Conservation (phyloP, 1,140 invertebrate genomes). For the Acromyrmex charruanus region DNA sequence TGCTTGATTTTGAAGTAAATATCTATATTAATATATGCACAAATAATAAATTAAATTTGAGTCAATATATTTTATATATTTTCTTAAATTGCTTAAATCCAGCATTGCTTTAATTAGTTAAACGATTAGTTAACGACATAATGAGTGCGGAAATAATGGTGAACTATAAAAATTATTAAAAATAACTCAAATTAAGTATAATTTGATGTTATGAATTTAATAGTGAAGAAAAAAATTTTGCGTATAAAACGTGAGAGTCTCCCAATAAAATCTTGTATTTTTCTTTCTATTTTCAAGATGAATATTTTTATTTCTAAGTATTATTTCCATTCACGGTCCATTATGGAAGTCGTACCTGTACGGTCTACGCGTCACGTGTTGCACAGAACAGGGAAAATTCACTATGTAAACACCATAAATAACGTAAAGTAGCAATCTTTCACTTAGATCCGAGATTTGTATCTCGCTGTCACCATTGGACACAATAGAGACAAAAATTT, state of each 20-base stretch:
- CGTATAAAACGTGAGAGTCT: background rate
- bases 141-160: too few species aligned
- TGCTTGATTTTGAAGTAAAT: too few species aligned
- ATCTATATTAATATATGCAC: too few species aligned
- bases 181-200: too few species aligned
- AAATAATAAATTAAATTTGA: too few species aligned
- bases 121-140: too few species aligned
- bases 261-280: background rate
- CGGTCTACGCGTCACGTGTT: background rate
- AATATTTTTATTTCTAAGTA: constrained; percentile 1
- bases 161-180: too few species aligned
- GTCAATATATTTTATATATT: too few species aligned
- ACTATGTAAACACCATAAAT: background rate
- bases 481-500: background rate
- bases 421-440: background rate
- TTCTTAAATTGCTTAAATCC: too few species aligned
- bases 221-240: background rate
- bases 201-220: too few species aligned
- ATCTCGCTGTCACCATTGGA: background rate
- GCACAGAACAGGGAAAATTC: background rate
- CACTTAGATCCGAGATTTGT: background rate
- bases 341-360: background rate
- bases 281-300: background rate
- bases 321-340: background rate
- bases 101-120: too few species aligned